phyloP scores from a whole-genome alignment of 2,888 invertebrate genomes.

The Idaea dimidiata region DNA sequence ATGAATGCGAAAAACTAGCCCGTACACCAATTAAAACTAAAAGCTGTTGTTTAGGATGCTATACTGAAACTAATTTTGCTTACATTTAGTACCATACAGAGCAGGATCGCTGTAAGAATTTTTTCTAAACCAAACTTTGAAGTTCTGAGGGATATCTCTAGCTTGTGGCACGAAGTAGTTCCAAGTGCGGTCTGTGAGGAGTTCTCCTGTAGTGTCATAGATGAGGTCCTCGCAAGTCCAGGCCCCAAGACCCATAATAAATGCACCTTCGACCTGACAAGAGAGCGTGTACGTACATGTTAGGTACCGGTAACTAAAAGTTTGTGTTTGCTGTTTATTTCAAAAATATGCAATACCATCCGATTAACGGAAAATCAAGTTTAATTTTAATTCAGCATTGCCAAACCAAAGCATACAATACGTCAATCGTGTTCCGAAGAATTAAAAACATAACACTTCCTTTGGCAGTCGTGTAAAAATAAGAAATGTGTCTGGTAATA shows the following conservation, averaged over 20 bases:
- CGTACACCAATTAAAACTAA: too few species aligned
- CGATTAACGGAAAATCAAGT: too few species aligned
- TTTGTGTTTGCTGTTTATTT: too few species aligned
- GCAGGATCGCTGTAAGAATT: constrained; percentile 81
- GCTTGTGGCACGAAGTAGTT: constrained; percentile 86
- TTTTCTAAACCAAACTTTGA: constrained; percentile 83
- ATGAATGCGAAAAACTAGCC: too few species aligned
- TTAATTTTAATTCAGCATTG: too few species aligned
- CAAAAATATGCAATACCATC: too few species aligned
- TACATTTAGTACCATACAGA: constrained; percentile 64
- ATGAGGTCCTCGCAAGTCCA: constrained; percentile 86
- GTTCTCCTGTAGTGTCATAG: constrained; percentile 82
- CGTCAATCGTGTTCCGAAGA: too few species aligned
- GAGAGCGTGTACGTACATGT: constrained; percentile 13
- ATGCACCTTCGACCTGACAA: constrained; percentile 83
- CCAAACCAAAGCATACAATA: too few species aligned
- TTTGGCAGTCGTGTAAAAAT: too few species aligned
- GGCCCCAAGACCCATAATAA: constrained; percentile 86
- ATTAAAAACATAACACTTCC: too few species aligned
- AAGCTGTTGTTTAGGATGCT: constrained; percentile 31
- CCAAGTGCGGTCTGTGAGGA: constrained; percentile 88
- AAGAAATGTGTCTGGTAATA: too few species aligned
- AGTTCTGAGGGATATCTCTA: constrained; percentile 87
- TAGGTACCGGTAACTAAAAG: too few species aligned
- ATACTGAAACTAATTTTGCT: constrained; percentile 40